Conservation (phyloP, 2,888 invertebrate genomes). For the Gymnosoma rotundatum region DNA sequence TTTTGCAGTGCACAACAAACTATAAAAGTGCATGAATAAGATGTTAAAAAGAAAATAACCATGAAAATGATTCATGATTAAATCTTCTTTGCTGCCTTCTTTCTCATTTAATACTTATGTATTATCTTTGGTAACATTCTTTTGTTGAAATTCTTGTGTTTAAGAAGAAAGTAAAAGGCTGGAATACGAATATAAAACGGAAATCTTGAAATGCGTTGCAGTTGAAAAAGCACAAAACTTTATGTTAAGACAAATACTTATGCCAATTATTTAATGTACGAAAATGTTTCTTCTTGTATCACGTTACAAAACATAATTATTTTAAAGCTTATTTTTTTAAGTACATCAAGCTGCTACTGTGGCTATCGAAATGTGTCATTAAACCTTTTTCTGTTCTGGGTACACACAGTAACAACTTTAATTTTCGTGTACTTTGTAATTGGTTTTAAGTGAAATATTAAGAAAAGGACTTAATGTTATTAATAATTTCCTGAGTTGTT, state of each 20-base stretch:
- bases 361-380: too few species aligned
- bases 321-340: slow-evolving; percentile 15
- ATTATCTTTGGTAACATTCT: slow-evolving; percentile 2
- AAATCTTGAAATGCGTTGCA: slow-evolving; percentile 22
- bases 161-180: slow-evolving; percentile 4
- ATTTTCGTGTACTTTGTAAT: too few species aligned
- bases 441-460: too few species aligned
- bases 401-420: too few species aligned
- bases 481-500: too few species aligned
- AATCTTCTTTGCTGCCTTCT: slow-evolving; percentile 8
- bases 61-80: slow-evolving; percentile 57
- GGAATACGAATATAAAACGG: background rate
- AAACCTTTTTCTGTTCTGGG: too few species aligned
- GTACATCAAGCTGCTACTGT: too few species aligned
- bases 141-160: slow-evolving; percentile 13
- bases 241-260: slow-evolving; percentile 7
- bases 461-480: too few species aligned
- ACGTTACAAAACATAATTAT: slow-evolving; percentile 47
- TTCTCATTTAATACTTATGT: background rate
- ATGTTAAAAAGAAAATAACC: slow-evolving; percentile 31
- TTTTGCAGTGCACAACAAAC: slow-evolving; percentile 48
- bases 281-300: slow-evolving; percentile 47
- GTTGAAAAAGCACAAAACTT: slow-evolving; percentile 30
- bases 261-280: slow-evolving; percentile 36
- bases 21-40: slow-evolving; percentile 46